Base-by-base conservation (phyloP, 2,888 invertebrate species). In the Creontiades dilutus region DNA sequence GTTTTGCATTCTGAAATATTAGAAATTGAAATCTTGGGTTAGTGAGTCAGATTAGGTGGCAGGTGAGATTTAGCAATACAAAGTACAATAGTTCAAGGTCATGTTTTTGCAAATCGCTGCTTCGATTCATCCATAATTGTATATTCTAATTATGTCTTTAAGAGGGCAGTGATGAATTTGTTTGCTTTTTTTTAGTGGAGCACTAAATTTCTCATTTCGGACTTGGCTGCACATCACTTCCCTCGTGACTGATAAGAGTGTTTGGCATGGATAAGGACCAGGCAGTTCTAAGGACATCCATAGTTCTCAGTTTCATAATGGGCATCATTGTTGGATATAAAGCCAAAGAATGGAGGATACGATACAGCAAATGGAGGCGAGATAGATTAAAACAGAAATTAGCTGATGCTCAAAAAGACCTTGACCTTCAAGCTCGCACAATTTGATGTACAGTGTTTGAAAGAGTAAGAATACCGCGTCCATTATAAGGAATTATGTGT, bases 311-410 rank as follows among this genome's bases (percentile, higher is more conserved):
- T 19, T 92, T 92, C 88, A 23, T 91, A 0, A 55, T 90, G n/a
- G 92, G 92, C 37, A 91, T 92, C 90, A 61, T 91, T 16, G 80
- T 91, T 12, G 92, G 92, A 28, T 92, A 92, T 88, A 92, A 92
- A 90, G 90, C 92, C 1, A 92, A 92, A 89, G 92, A 92, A 91
- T 92, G 92, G 91, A 91, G 92, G 16, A 91, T 92, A 52, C 90
- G 91, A 46, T 92, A 92, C 91, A 90, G 91, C 19, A 92, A 92
- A 88, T 90, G 91, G 81, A 91, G 91, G 90, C 90, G 92, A 88
- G 92, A 92, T 68, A 88, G 92, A 28, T 90, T 92, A 16, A 91
- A 92, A n/a, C 88, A 87, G 57, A 92, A 92, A 89, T 86, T 92
- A 13, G 90, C 89, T 7, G 92, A 92, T 84, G 91, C 92, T 28